Evolutionary conservation across 2,797 vertebrate genomes (phyloP), one percentile per base, ranked within the genome.

Genomic region (Sebastiscus albofasciatus): DNA sequence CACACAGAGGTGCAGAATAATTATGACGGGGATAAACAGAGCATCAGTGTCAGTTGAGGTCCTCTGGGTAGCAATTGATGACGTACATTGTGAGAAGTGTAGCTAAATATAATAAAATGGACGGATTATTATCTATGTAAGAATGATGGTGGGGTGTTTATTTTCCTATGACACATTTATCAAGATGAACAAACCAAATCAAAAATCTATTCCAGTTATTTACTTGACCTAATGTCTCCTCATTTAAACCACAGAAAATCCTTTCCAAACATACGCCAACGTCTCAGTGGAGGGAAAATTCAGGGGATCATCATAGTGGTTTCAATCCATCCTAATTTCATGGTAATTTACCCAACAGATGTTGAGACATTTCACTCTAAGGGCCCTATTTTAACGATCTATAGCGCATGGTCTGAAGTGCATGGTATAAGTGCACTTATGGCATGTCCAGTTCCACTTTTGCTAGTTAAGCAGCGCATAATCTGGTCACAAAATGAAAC

Each of bases 1-100:
- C 67, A 64, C 58, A 12, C 58, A 12, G 59, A 77, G n/a, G 36
- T 54, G 12, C 22, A 59, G 49, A 80, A 70, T 64, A 70, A 55
- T 9, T 70, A 46, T 52, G 56, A 34, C 42, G 13, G 42, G 13
- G 34, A 61, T 26, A 65, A 73, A 67, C 59, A 33, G 52, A 82
- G 46, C 26, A 7, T 18, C 42, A 2, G 26, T 6, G 42, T 49
- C 42, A 2, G 26, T 6, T 31, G 2, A 31, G 31, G 33, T 72
- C 33, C 58, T 68, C 10, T 31, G n/a, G 34, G 16, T 13, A 22
- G 24, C 18, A 27, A 27, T 11, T 65, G 24, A 52, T n/a, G 42
- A 29, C 12, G 14, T 7, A 55, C 18, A 62, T 18, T n/a, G 29
- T 7, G 20, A 34, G 65, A 20, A 6, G 3, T 33, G 13, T 20